Evolutionary conservation across 2,888 invertebrate species (phyloP).

Genomic region (Tiliacea citrago): DNA sequence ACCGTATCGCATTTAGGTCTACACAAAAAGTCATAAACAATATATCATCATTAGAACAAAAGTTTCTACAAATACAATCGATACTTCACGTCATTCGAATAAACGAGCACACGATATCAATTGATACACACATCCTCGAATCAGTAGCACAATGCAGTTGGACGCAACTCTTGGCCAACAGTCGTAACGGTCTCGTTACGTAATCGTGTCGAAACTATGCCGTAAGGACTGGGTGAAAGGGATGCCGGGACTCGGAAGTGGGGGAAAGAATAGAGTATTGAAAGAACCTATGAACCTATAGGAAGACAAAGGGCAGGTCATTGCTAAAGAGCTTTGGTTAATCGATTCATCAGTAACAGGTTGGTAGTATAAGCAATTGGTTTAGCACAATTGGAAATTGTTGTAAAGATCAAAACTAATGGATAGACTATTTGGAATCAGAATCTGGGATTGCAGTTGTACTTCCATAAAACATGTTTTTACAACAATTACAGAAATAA

Average conservation of each 20-base stretch:
- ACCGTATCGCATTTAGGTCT: not conserved
- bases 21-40: not conserved
- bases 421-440: not conserved
- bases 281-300: slow-evolving; percentile 11
- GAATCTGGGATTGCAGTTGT: not conserved
- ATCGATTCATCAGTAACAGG: not conserved
- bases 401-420: not conserved
- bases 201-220: slow-evolving; percentile 62
- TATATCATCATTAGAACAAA: not conserved
- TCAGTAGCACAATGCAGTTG: slow-evolving; percentile 47
- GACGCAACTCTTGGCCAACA: slow-evolving; percentile 59
- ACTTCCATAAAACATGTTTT: not conserved
- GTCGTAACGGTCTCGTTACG: slow-evolving; percentile 59
- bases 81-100: slow-evolving; percentile 29
- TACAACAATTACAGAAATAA: not conserved
- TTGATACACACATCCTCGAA: slow-evolving; percentile 42
- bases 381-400: not conserved
- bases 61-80: slow-evolving; percentile 21
- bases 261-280: slow-evolving; percentile 29
- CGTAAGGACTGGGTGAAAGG: slow-evolving; percentile 67
- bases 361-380: not conserved
- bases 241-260: slow-evolving; percentile 51
- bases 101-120: slow-evolving; percentile 45
- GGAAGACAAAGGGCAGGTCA: slow-evolving; percentile 21
- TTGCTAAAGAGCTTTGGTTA: slow-evolving; percentile 6